These are phyloP conservation scores for Brachyistius frenatus DNA, from an alignment of 2,113 vertebrate species.

Conservation along the genomic window DNA sequence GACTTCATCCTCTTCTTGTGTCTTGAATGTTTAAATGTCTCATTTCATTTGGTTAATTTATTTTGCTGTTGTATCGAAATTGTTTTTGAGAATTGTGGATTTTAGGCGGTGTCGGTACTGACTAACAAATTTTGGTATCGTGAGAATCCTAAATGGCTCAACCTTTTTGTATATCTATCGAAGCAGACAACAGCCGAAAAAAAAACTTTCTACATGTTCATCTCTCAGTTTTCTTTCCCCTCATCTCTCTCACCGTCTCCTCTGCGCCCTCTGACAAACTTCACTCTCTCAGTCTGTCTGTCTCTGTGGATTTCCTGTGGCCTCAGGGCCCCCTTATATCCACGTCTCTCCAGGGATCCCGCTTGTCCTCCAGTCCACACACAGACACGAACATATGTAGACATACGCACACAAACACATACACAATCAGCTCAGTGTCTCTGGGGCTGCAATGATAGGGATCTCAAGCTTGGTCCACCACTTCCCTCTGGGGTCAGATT, in stretches of 20 bases:
- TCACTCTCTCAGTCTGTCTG: slow-evolving; percentile 82
- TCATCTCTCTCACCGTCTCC: slow-evolving; percentile 37
- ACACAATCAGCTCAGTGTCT: slow-evolving; percentile 74
- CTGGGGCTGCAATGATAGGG: slow-evolving; percentile 73
- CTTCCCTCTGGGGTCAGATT: slow-evolving; percentile 78
- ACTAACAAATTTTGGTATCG: too few relatives aligned
- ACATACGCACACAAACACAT: slow-evolving; percentile 40
- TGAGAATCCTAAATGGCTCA: too few relatives aligned
- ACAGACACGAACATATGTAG: slow-evolving; percentile 10
- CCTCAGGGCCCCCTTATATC: slow-evolving; percentile 75
- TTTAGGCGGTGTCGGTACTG: too few relatives aligned
- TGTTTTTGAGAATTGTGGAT: too few relatives aligned
- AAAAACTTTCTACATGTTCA: slow-evolving; percentile 20
- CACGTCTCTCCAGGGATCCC: slow-evolving; percentile 65
- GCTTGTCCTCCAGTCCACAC: slow-evolving; percentile 53
- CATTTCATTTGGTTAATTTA: too few relatives aligned
- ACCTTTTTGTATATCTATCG: slow-evolving; percentile 22
- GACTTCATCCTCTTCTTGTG: too few relatives aligned
- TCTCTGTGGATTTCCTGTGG: slow-evolving; percentile 85
- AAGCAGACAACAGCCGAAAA: background rate
- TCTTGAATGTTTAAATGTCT: too few relatives aligned
- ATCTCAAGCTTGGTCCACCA: slow-evolving; percentile 73
- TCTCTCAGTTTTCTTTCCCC: slow-evolving; percentile 25
- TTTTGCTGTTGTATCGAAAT: too few relatives aligned
- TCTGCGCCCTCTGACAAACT: slow-evolving; percentile 73